Percentiles rank a stretch among this genome's conserved stretches.
These are phyloP conservation scores for Haliclona indistincta DNA, from an alignment of 37 sponge, comb jelly and placozoan species.

Conservation along the genomic window DNA sequence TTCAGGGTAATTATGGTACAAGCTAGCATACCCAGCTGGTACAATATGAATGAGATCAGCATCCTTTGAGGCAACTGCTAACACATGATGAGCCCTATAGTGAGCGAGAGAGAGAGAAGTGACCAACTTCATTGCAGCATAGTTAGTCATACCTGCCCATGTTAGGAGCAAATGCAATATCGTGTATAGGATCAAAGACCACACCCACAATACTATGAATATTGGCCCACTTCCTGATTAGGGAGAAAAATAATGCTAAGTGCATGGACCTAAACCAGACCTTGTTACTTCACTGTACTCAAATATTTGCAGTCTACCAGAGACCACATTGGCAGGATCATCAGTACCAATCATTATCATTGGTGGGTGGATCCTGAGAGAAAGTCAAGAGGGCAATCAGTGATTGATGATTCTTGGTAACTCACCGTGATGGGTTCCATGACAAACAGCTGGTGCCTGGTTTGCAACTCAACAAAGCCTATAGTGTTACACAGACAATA, in stretches of 20 bases:
- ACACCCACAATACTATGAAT: conserved; percentile 70
- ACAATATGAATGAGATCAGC: conserved; percentile 69
- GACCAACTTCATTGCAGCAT: neutral
- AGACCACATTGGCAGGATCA: conserved; percentile 40
- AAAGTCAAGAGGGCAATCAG: too few relatives aligned
- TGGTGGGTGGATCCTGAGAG: conserved; percentile 65
- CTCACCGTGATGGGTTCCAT: conserved; percentile 90
- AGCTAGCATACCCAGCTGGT: conserved; percentile 59
- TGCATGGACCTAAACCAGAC: conserved; percentile 2
- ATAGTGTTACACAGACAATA: neutral
- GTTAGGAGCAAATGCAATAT: conserved; percentile 95
- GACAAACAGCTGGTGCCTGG: conserved; percentile 83
- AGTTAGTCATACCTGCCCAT: conserved; percentile 74
- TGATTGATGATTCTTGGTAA: too few relatives aligned
- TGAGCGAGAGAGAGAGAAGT: neutral
- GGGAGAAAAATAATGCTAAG: neutral
- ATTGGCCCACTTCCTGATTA: conserved; percentile 77
- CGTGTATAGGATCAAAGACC: conserved; percentile 85
- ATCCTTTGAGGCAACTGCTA: conserved; percentile 92
- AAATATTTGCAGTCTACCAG: conserved; percentile 66
- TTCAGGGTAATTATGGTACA: too few relatives aligned
- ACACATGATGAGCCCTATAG: conserved; percentile 72
- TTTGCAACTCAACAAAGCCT: conserved; percentile 78
- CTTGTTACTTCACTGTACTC: conserved; percentile 67
- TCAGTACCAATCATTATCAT: conserved; percentile 91